Evolutionary conservation across 2,113 vertebrate species (phyloP), one percentile per base, ranked within the genome.

Genomic region (Psephotus haematonotus): DNA sequence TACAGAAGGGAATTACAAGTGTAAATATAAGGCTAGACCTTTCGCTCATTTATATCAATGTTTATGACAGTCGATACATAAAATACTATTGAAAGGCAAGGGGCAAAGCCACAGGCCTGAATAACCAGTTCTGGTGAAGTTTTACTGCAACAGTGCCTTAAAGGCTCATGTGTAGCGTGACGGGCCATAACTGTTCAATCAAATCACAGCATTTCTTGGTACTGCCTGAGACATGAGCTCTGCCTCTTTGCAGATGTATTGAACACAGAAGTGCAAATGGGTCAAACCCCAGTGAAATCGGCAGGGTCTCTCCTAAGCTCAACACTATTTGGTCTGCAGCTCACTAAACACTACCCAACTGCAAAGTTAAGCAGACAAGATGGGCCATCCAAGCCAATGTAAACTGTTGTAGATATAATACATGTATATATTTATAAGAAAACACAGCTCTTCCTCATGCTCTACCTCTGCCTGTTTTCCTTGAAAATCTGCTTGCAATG

Each of bases 221-320:
- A 27, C 35, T 49, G 50, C 15, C 49, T 1, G 0, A 74, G 47
- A 17, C 6, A 22, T 0, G 47, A 80, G 11, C 43, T 69, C 53
- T 33, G 41, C 25, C 41, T 49, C 52, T 62, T n/a, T 49, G 31
- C 62, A 75, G 41, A 33, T 35, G 8, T 16, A 16, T 10, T 25
- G 72, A 31, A 20, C 27, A 19, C 1, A 1, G 33, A 23, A 35
- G 2, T 15, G 33, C 18, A 65, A 59, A 59, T 0, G 0, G 7
- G 14, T 46, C 28, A 17, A 64, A 37, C 17, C 35, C 23, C 62
- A 19, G 17, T 0, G 17, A n/a, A 37, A 57, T 6, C 4, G 5
- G 53, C 33, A 50, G 37, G 49, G 22, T 46, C 25, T 33, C 15
- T 47, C 29, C 12, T 4, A 8, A n/a, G 31, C 17, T 33, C 64